phyloP scores from a whole-genome alignment of 2,888 invertebrate genomes.

The Iselma pallidipennis region DNA sequence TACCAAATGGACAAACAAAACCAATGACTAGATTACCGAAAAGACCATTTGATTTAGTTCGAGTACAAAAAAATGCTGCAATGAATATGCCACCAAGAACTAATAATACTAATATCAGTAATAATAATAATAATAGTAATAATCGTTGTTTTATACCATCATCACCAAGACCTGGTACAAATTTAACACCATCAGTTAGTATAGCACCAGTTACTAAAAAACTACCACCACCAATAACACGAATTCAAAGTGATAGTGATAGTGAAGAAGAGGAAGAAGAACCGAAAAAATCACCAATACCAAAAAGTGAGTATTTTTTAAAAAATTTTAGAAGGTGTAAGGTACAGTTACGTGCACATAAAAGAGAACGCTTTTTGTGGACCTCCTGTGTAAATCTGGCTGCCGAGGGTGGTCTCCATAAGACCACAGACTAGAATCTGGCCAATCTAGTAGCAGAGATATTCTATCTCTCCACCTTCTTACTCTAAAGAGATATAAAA shows the following conservation, averaged over 20 bases:
- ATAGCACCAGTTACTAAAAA: slow-evolving; percentile 56
- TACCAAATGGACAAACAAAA: slow-evolving; percentile 56
- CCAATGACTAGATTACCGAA: slow-evolving; percentile 54
- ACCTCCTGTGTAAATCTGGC: too few species aligned
- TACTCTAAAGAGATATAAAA: too few species aligned
- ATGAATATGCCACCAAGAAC: slow-evolving; percentile 9
- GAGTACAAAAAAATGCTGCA: slow-evolving; percentile 43
- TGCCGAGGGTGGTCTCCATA: too few species aligned
- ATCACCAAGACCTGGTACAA: slow-evolving; percentile 36
- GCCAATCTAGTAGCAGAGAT: too few species aligned
- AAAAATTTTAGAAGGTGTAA: too few species aligned
- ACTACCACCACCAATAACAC: slow-evolving; percentile 33
- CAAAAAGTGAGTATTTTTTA: slow-evolving; percentile 6
- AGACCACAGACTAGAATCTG: too few species aligned
- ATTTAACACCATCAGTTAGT: slow-evolving; percentile 58
- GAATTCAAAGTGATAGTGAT: slow-evolving; percentile 45
- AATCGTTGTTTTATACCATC: not conserved
- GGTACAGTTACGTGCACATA: too few species aligned
- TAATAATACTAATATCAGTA: too few species aligned
- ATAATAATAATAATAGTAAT: too few species aligned
- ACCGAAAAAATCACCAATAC: slow-evolving; percentile 6
- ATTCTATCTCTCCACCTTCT: too few species aligned
- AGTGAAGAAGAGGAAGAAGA: slow-evolving; percentile 50
- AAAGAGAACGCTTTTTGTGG: too few species aligned
- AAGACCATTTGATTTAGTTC: slow-evolving; percentile 52